Conservation (phyloP, 1,140 invertebrate genomes). For the Bursaphelenchus mucronatus region DNA sequence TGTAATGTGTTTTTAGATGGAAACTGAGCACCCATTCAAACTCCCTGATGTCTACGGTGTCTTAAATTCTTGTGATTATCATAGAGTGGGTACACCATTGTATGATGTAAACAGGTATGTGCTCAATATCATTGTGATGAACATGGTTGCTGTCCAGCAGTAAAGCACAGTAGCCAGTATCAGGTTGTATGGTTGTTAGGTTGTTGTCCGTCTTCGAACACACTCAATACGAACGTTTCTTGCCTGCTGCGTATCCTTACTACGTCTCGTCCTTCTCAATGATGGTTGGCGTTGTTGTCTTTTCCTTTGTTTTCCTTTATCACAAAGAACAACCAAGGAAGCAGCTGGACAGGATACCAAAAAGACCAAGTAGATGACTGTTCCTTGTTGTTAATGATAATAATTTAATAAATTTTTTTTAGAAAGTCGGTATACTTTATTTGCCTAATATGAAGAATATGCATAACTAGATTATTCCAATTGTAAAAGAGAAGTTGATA, state of each 20-base stretch:
- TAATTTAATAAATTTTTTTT: not conserved
- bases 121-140: constrained; percentile 49
- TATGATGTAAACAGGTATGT: constrained; percentile 82
- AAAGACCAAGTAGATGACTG: constrained; percentile 20
- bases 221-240: constrained; percentile 97
- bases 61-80: constrained; percentile 97
- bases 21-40: constrained; percentile 80
- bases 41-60: constrained; percentile 99
- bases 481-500: too few species aligned
- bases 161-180: too few species aligned
- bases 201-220: constrained; percentile 91
- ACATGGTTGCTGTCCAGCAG: constrained; percentile 94
- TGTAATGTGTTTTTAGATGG: constrained; percentile 67
- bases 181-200: too few species aligned
- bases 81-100: constrained; percentile 84
- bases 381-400: not conserved
- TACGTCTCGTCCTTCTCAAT: constrained; percentile 98
- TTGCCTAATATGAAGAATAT: not conserved
- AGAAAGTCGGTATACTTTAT: not conserved
- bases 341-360: constrained; percentile 13
- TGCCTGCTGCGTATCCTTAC: constrained; percentile 93
- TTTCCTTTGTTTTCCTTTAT: constrained; percentile 59
- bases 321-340: constrained; percentile 50
- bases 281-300: constrained; percentile 71
- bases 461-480: not conserved